phyloP scores from a whole-genome alignment of 2,113 vertebrate species.

The Melanerpes aurifrons region DNA sequence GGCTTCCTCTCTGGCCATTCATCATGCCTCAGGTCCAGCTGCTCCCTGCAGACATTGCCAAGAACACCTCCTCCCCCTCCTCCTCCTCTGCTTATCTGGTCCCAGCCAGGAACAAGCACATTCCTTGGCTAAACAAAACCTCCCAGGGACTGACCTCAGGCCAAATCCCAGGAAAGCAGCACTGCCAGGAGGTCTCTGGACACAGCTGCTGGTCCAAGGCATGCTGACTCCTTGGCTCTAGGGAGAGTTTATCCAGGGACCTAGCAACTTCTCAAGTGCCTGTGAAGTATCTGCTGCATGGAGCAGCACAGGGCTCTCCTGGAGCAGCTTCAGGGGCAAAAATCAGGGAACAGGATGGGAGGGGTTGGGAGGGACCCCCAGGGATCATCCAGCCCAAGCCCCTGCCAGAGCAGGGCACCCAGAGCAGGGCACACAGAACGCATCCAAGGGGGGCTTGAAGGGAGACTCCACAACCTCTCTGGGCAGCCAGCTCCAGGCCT shows the following conservation, averaged over 20 bases:
- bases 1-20: constrained; percentile 23
- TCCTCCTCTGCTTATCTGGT: constrained; percentile 22
- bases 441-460: too few relatives aligned
- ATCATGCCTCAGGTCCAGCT: background rate
- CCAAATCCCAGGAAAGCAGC: background rate
- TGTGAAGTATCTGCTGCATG: background rate
- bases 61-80: constrained; percentile 5
- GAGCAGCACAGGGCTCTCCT: background rate
- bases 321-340: background rate
- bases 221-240: background rate
- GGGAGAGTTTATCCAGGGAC: background rate
- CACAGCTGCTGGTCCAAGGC: background rate
- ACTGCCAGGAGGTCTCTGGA: background rate
- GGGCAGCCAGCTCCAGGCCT: too few relatives aligned
- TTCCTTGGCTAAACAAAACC: background rate
- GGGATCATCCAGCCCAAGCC: too few relatives aligned
- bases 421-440: too few relatives aligned
- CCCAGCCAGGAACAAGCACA: background rate
- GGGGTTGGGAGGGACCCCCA: too few relatives aligned
- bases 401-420: too few relatives aligned
- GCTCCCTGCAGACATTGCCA: constrained; percentile 12
- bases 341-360: background rate
- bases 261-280: background rate
- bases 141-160: background rate
- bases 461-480: too few relatives aligned